Percentiles rank a stretch among this genome's conserved stretches.
Conservation (phyloP, 1,140 invertebrate species). For the Ganaspis sp. region DNA sequence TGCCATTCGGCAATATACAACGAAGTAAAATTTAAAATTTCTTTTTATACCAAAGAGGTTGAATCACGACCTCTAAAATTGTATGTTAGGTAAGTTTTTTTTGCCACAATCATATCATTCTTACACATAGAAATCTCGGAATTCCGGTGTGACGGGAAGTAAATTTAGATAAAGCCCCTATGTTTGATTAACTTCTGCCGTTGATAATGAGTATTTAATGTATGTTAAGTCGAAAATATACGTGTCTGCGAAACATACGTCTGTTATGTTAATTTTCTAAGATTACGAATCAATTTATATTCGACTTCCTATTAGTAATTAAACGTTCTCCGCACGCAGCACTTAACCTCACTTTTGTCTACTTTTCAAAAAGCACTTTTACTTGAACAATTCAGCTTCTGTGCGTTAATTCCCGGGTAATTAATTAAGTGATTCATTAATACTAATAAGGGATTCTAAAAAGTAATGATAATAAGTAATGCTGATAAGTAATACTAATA, state of each 20-base stretch:
- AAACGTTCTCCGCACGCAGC: not conserved
- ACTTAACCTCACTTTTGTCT: conserved; percentile 1
- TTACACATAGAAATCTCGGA: not conserved
- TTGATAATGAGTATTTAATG: conserved; percentile 64
- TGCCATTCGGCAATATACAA: not conserved
- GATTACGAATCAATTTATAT: conserved; percentile 34
- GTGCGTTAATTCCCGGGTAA: too few species aligned
- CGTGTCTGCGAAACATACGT: conserved; percentile 41
- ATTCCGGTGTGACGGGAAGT: conserved; percentile 60
- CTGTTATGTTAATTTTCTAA: conserved; percentile 45
- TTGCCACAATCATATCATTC: not conserved
- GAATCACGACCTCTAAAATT: not conserved
- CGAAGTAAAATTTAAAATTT: not conserved
- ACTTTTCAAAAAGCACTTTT: not conserved
- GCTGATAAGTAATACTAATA: too few species aligned
- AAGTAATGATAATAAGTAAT: too few species aligned
- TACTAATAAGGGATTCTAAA: too few species aligned
- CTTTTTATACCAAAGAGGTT: not conserved
- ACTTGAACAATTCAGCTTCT: too few species aligned
- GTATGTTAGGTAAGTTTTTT: conserved; percentile 14
- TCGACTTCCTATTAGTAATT: conserved; percentile 24
- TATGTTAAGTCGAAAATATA: conserved; percentile 56
- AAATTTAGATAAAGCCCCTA: conserved; percentile 65
- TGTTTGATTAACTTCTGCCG: conserved; percentile 57
- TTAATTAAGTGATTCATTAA: not conserved